Evolutionary conservation across 1,140 invertebrate species (phyloP).

Genomic region (Neuroterus valhalla): DNA sequence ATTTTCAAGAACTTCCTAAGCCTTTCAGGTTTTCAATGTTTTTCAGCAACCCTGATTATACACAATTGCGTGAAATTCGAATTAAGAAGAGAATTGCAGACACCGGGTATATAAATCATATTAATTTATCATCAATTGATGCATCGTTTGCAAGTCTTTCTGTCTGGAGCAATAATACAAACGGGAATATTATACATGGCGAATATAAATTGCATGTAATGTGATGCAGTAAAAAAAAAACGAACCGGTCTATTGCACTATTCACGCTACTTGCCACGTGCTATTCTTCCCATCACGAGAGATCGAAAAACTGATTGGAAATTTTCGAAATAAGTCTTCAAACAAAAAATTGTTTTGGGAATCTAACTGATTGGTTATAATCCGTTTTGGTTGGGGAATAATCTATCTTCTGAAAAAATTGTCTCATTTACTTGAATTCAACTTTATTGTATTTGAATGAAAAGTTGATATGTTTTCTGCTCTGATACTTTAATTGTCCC

Average conservation of each 20-base stretch:
- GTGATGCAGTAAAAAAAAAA: background rate
- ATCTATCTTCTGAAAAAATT: too few species aligned
- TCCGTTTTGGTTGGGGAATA: too few species aligned
- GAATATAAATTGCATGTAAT: slow-evolving; percentile 6
- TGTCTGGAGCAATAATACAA: background rate
- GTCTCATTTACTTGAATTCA: too few species aligned
- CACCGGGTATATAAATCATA: background rate
- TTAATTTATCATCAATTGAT: slow-evolving; percentile 1
- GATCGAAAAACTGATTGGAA: too few species aligned
- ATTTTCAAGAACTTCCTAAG: too few species aligned
- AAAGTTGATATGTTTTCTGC: too few species aligned
- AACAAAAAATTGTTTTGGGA: too few species aligned
- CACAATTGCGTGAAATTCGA: background rate
- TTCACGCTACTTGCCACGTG: background rate
- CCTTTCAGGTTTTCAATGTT: too few species aligned
- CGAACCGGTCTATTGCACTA: background rate
- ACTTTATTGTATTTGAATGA: too few species aligned
- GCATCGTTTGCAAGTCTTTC: background rate
- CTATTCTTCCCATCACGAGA: background rate
- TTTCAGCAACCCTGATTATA: background rate
- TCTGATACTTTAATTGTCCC: too few species aligned
- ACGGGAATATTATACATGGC: background rate
- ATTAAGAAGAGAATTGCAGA: background rate
- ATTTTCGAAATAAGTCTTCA: too few species aligned
- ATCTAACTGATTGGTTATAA: too few species aligned